These are phyloP conservation scores for Tetramorium alpestre DNA, from an alignment of 1,140 invertebrate species.

Conservation along the genomic window DNA sequence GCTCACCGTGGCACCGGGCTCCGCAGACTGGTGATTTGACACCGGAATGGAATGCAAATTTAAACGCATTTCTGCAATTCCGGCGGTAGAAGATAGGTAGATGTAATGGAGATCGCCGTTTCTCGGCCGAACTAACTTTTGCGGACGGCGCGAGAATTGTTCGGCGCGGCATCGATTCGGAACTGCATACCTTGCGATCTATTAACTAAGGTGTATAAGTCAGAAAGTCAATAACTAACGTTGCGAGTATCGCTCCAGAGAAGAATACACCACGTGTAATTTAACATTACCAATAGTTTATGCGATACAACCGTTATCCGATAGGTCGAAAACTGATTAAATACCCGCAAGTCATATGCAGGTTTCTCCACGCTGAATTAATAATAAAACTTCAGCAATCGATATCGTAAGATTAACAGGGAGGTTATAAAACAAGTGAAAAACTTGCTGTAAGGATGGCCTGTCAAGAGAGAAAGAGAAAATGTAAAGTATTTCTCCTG, in stretches of 20 bases:
- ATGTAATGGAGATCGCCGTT: conserved; percentile 68
- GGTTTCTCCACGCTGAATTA: background rate
- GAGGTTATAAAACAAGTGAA: background rate
- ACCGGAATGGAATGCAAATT: conserved; percentile 76
- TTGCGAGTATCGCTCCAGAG: background rate
- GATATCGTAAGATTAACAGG: background rate
- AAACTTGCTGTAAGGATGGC: conserved; percentile 5
- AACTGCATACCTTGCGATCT: conserved; percentile 52
- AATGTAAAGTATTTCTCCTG: conserved; percentile 46
- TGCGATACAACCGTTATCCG: background rate
- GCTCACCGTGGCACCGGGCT: background rate
- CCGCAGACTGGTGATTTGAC: conserved; percentile 60
- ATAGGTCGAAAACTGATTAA: background rate
- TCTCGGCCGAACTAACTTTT: conserved; percentile 64
- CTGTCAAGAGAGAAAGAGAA: background rate
- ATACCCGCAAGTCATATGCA: background rate
- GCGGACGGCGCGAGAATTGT: conserved; percentile 58
- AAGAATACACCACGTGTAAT: background rate
- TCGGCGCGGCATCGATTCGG: conserved; percentile 35
- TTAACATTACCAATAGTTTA: conserved; percentile 21
- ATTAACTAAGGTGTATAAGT: conserved; percentile 14
- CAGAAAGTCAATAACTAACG: conserved; percentile 33
- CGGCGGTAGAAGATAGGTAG: conserved; percentile 58
- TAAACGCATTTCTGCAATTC: conserved; percentile 75
- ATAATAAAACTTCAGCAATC: background rate